These are phyloP conservation scores for Plemyria rubiginata DNA, from an alignment of 2,888 invertebrate genomes.

Conservation along the genomic window DNA sequence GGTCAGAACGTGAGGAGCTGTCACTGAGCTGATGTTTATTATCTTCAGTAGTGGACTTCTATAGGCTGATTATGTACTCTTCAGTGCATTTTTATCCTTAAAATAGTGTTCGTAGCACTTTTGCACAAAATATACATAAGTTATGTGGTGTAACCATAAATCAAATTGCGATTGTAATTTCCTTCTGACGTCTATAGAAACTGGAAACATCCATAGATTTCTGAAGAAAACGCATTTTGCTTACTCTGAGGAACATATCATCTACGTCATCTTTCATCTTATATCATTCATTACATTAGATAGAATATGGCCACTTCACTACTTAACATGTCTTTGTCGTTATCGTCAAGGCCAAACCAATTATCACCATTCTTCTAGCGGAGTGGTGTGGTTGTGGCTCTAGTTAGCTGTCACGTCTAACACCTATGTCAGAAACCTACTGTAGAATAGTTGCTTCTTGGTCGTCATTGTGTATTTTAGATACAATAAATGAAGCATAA, in stretches of 20 bases:
- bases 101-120: too few relatives aligned
- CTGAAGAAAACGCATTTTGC: background rate
- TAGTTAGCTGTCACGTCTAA: slow-evolving; percentile 58
- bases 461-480: slow-evolving; percentile 29
- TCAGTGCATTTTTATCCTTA: too few relatives aligned
- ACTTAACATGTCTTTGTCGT: slow-evolving; percentile 43
- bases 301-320: slow-evolving; percentile 21
- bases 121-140: too few relatives aligned
- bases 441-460: slow-evolving; percentile 33
- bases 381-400: slow-evolving; percentile 47
- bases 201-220: too few relatives aligned
- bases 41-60: too few relatives aligned
- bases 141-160: too few relatives aligned
- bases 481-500: too few relatives aligned
- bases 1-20: background rate
- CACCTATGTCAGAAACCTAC: slow-evolving; percentile 39
- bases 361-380: slow-evolving; percentile 60
- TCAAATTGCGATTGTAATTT: too few relatives aligned
- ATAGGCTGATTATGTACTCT: too few relatives aligned
- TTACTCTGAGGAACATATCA: background rate
- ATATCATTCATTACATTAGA: slow-evolving; percentile 5
- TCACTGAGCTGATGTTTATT: too few relatives aligned
- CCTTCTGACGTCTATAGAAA: too few relatives aligned
- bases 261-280: background rate
- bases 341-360: slow-evolving; percentile 60